These are phyloP conservation scores for Pyrrhosoma nymphula DNA, from an alignment of 2,888 invertebrate genomes.

Conservation along the genomic window DNA sequence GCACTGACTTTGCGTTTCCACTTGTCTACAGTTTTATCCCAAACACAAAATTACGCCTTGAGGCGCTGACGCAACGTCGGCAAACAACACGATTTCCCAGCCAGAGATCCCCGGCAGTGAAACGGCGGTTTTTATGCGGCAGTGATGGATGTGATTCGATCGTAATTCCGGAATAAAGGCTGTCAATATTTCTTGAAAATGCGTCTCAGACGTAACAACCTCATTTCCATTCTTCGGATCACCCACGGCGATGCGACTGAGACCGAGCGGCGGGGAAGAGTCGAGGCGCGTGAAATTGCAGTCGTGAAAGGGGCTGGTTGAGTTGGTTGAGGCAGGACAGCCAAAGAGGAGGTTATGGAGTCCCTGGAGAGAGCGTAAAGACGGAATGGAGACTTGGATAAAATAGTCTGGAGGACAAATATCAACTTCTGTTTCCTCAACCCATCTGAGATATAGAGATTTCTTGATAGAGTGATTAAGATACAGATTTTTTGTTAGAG, in stretches of 20 bases:
- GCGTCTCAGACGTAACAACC: background rate
- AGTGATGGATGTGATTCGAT: background rate
- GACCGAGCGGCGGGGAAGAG: too few species aligned
- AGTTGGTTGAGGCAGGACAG: background rate
- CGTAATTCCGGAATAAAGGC: background rate
- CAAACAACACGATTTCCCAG: background rate
- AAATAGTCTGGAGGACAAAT: too few species aligned
- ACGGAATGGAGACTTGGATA: too few species aligned
- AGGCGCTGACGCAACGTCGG: background rate
- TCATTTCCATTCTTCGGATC: background rate
- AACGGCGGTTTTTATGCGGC: background rate
- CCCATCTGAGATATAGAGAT: too few species aligned
- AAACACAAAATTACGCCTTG: background rate
- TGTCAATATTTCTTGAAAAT: background rate
- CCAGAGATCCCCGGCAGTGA: background rate
- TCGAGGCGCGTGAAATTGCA: background rate
- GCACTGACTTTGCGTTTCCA: background rate
- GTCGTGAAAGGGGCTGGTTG: background rate
- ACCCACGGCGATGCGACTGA: background rate
- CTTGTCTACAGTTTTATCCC: background rate
- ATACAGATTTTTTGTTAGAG: too few species aligned
- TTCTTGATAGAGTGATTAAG: too few species aligned
- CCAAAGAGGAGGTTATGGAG: too few species aligned
- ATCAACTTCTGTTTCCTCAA: too few species aligned
- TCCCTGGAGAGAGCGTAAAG: too few species aligned